These are phyloP conservation scores for Colaptes auratus DNA, from an alignment of 2,113 vertebrate species.

Conservation along the genomic window DNA sequence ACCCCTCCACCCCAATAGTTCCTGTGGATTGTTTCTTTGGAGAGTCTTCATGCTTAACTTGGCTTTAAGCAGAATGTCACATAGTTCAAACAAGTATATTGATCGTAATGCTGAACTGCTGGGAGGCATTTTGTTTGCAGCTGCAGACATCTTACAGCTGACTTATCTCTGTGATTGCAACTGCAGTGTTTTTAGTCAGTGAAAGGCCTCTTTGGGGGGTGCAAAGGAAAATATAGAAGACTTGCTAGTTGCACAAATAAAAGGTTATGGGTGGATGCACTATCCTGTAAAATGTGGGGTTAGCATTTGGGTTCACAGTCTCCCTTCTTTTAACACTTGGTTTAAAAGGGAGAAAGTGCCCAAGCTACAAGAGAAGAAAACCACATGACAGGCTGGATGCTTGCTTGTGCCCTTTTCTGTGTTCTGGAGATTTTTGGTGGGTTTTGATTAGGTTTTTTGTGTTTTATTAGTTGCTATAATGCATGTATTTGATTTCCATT, in stretches of 20 bases:
- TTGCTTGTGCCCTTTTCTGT: slow-evolving; percentile 5
- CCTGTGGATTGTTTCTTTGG: neutral
- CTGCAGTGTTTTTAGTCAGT: neutral
- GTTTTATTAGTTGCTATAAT: neutral
- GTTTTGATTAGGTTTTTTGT: neutral
- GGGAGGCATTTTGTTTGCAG: neutral
- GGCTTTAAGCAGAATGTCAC: neutral
- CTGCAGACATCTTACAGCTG: neutral
- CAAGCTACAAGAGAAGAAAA: neutral
- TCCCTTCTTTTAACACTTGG: neutral
- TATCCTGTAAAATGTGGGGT: neutral
- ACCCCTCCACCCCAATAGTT: neutral
- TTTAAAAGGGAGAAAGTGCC: neutral
- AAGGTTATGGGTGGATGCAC: neutral
- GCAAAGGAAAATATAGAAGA: neutral
- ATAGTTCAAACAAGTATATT: neutral
- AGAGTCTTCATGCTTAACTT: neutral
- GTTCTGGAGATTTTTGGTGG: neutral
- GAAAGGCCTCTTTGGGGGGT: neutral
- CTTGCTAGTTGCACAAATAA: neutral
- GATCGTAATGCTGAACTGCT: neutral
- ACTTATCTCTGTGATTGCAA: neutral
- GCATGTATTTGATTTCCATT: neutral
- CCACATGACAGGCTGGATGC: neutral
- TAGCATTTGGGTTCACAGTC: neutral